A percentile compares a stretch with the other conserved stretches of the same genome.
Evolutionary conservation across 2,888 invertebrate species (phyloP).

Genomic region (Sinohyriopsis cumingii): DNA sequence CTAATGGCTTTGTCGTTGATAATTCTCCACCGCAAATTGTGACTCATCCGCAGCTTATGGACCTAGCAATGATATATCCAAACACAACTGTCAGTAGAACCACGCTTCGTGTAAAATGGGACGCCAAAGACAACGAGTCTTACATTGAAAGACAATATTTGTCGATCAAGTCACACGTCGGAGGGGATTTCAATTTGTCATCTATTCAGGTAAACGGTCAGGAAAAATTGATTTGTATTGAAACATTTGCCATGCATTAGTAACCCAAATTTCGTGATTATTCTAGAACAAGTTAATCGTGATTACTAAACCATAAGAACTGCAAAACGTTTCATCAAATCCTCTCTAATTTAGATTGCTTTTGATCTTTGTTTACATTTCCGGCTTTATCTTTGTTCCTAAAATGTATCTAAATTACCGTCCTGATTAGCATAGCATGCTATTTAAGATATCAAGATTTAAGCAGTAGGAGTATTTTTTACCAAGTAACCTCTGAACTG

Average conservation of each 20-base stretch:
- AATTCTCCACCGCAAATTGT: constrained; percentile 18
- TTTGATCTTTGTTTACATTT: constrained; percentile 3
- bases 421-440: too few species aligned
- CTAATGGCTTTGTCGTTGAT: constrained; percentile 43
- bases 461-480: too few species aligned
- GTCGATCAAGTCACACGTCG: constrained; percentile 30
- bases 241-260: too few species aligned
- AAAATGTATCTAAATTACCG: too few species aligned
- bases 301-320: too few species aligned
- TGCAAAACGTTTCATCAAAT: too few species aligned
- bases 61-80: constrained; percentile 17
- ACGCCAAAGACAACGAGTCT: constrained; percentile 23
- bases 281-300: too few species aligned
- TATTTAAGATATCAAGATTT: too few species aligned
- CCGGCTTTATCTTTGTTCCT: not conserved
- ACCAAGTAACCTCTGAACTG: too few species aligned
- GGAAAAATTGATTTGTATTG: too few species aligned
- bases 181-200: constrained; percentile 35
- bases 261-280: too few species aligned
- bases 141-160: constrained; percentile 35
- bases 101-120: constrained; percentile 27
- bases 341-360: not conserved
- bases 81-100: constrained; percentile 20
- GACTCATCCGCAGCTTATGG: constrained; percentile 6
- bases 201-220: constrained; percentile 25